Conservation (phyloP, 2,797 vertebrate species). For the Anabas testudineus region DNA sequence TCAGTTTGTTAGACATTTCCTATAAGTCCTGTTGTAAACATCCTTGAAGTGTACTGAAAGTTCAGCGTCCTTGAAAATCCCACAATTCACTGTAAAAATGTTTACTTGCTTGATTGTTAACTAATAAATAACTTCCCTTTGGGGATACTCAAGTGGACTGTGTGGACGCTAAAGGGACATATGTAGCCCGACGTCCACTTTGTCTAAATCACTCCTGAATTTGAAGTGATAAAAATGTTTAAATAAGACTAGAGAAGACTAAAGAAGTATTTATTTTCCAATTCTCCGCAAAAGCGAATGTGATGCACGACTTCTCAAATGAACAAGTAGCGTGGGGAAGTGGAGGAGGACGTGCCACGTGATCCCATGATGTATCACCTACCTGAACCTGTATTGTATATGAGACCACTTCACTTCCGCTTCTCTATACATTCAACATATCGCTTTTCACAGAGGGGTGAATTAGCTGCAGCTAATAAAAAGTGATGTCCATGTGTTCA, state of each 20-base stretch:
- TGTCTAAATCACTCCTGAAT: neutral
- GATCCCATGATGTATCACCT: neutral
- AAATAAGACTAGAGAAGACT: neutral
- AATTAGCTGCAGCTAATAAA: neutral
- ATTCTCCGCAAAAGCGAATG: neutral
- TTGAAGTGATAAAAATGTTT: too few species aligned
- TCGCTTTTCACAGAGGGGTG: too few species aligned
- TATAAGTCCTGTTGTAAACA: neutral
- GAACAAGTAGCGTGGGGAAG: constrained; percentile 9
- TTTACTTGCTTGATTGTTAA: neutral
- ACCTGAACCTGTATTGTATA: neutral
- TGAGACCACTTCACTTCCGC: neutral
- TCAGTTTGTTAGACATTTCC: constrained; percentile 3
- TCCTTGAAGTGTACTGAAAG: neutral
- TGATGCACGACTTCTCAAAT: neutral
- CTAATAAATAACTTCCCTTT: constrained; percentile 34
- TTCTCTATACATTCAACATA: neutral
- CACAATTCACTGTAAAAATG: neutral
- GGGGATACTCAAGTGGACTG: neutral
- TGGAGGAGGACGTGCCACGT: constrained; percentile 3
- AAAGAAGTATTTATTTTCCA: neutral
- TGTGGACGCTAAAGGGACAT: too few species aligned
- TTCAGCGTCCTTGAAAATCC: constrained; percentile 8
- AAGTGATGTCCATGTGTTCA: neutral
- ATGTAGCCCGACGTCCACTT: too few species aligned